Conservation (phyloP, 2,797 vertebrate genomes). For the Poeciliopsis infans region DNA sequence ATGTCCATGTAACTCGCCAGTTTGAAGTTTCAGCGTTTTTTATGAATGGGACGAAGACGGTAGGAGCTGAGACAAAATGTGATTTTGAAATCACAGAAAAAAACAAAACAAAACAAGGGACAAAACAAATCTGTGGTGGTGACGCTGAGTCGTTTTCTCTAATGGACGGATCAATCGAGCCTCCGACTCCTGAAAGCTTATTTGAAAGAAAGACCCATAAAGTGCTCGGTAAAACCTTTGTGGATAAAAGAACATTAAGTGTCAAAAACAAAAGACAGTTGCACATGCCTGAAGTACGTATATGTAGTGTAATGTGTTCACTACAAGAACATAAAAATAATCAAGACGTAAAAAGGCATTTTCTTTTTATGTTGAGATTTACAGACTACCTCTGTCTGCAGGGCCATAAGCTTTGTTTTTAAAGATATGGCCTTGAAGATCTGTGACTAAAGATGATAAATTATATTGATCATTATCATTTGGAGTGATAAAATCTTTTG, state of each 20-base stretch:
- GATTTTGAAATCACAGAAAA: not conserved
- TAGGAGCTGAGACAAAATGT: not conserved
- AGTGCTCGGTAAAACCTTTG: not conserved
- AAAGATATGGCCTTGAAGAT: not conserved
- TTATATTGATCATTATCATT: not conserved
- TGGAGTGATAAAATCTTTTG: not conserved
- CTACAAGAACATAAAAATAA: not conserved
- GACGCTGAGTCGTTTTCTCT: not conserved
- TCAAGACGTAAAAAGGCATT: not conserved
- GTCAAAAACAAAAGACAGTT: not conserved
- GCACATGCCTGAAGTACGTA: not conserved
- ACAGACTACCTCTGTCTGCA: not conserved
- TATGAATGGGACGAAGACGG: not conserved
- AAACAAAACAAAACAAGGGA: not conserved
- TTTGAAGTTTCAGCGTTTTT: not conserved
- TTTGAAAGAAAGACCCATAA: not conserved
- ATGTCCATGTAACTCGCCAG: not conserved
- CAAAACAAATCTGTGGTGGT: not conserved
- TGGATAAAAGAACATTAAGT: not conserved
- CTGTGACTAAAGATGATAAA: not conserved
- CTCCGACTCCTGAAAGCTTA: not conserved
- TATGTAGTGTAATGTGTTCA: too few species aligned
- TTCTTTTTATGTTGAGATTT: not conserved
- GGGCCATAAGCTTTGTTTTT: not conserved
- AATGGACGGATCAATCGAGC: not conserved